Conservation (phyloP, 1,140 invertebrate genomes). For the Tachypleus tridentatus region DNA sequence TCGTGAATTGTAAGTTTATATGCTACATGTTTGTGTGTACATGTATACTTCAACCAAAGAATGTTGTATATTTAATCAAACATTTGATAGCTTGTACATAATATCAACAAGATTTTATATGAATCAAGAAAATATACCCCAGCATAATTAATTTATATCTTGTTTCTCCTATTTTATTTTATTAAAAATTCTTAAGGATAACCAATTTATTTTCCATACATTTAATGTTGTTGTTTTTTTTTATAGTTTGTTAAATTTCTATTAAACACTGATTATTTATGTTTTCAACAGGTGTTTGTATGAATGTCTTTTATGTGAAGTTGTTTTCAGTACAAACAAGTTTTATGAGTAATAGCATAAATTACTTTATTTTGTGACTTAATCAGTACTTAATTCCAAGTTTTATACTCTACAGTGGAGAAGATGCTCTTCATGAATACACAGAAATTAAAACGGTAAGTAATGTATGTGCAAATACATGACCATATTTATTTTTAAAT, state of each 20-base stretch:
- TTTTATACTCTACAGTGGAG: constrained; percentile 13
- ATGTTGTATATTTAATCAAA: too few species aligned
- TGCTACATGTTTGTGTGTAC: not conserved
- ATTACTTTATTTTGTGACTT: not conserved
- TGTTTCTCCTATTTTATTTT: too few species aligned
- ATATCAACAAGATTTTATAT: not conserved
- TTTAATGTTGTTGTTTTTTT: too few species aligned
- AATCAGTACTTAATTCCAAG: not conserved
- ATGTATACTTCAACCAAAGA: too few species aligned
- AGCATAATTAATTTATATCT: too few species aligned
- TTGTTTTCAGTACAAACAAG: not conserved
- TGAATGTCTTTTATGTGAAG: not conserved
- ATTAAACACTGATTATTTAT: not conserved
- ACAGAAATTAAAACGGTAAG: constrained; percentile 21
- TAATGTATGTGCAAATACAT: not conserved
- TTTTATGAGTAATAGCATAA: not conserved
- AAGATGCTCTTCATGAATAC: constrained; percentile 20
- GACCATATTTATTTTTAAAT: too few species aligned
- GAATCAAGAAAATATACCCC: not conserved
- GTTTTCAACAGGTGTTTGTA: not conserved
- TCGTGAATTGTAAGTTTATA: constrained; percentile 42
- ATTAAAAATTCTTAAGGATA: too few species aligned
- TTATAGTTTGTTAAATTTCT: too few species aligned
- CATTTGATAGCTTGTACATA: too few species aligned
- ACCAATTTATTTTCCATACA: too few species aligned